Base-by-base conservation (phyloP, 2,888 invertebrate species). In the Galerucella nymphaeae region DNA sequence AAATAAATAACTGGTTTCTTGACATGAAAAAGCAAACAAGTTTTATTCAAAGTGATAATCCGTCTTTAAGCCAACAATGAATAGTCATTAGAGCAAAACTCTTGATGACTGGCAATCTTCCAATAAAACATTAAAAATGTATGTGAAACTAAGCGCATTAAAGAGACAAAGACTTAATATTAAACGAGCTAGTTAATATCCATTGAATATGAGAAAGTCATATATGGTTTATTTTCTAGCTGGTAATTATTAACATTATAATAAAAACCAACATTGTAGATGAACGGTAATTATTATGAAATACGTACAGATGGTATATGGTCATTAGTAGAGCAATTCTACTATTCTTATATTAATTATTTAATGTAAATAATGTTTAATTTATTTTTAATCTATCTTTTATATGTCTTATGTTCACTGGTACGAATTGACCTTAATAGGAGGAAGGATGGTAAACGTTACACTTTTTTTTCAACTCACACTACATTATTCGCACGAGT, bases 191-290 rank as follows among this genome's bases (percentile, higher is more conserved):
- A 69, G 63, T 69, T 68, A 68, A 69, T 69, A 55, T 63, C 62
- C 70, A 63, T 70, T 70, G 66, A 67, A 70, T 80, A 79, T 78
- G 78, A 74, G 79, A 77, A 80, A 79, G 75, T 72, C 75, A 77
- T 78, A 81, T 76, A 80, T 79, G 79, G 77, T 77, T 70, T 73
- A 79, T 77, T 80, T 80, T 78, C 61, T 59, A 59, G 16, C 18
- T 10, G 16, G 53, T 69, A 55, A 78, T 80, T 78, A 80, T 81
- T 76, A 80, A 78, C 78, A 81, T 80, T 79, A 78, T 77, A 45
- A 23, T 45, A 75, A 65, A 73, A 78, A 69, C 48, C 74, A 64
- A 71, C 74, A 76, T 76, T 76, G 70, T 71, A 77, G 78, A 79
- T 78, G 78, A 76, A 76, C 62, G 70, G 70, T 79, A 79, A 80